Evolutionary conservation across 2,888 invertebrate species (phyloP).

Genomic region (Drosophila nigricruria): DNA sequence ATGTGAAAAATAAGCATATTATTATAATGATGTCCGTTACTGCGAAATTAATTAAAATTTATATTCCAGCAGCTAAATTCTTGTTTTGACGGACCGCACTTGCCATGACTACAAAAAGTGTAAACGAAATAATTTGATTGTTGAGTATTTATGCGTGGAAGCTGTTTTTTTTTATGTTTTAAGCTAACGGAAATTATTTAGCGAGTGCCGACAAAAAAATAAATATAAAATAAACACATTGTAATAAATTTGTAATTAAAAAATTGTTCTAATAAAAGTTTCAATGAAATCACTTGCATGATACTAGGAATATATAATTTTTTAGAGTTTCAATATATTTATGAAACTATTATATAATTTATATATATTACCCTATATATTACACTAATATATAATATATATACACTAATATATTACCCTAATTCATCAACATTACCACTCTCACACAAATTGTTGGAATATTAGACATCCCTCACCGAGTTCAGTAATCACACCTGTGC

Average conservation of each 20-base stretch:
- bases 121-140: conserved; percentile 1
- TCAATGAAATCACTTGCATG: not conserved
- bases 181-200: not conserved
- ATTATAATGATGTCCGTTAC: conserved; percentile 65
- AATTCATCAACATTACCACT: too few relatives aligned
- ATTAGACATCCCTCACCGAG: too few relatives aligned
- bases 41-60: conserved; percentile 70
- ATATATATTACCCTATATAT: too few relatives aligned
- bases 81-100: conserved; percentile 18
- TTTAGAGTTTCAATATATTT: not conserved
- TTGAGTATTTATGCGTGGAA: not conserved
- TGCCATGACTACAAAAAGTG: conserved; percentile 29
- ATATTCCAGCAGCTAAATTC: conserved; percentile 37
- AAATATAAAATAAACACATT: not conserved
- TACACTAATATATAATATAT: too few relatives aligned
- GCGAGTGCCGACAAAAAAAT: not conserved
- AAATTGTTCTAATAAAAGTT: not conserved
- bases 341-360: too few relatives aligned
- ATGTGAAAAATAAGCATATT: conserved; percentile 45
- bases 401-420: too few relatives aligned
- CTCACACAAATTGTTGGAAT: too few relatives aligned
- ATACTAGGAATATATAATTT: not conserved
- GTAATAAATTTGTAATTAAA: conserved; percentile 11
- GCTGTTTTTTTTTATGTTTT: not conserved
- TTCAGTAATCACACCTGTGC: too few relatives aligned